A percentile compares a stretch with the other conserved stretches of the same genome.
Evolutionary conservation across 2,797 vertebrate genomes (phyloP).

Genomic region (Novumbra hubbsi): DNA sequence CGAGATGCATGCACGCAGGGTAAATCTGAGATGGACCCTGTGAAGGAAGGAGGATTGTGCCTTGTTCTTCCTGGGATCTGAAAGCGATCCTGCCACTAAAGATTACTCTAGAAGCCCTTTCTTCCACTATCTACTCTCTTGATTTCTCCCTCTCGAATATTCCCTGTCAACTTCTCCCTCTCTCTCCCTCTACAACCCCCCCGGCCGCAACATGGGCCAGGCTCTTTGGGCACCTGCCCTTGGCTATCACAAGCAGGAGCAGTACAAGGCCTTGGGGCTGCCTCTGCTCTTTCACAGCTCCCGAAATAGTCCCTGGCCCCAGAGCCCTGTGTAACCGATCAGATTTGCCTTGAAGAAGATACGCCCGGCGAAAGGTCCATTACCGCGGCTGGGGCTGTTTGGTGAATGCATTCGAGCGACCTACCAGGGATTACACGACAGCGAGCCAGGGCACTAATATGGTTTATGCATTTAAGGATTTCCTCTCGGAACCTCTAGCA

Average conservation of each 20-base stretch:
- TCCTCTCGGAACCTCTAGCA: neutral
- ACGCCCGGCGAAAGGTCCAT: constrained; percentile 3
- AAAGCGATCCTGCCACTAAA: constrained; percentile 36
- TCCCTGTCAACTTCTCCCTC: neutral
- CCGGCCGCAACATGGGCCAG: constrained; percentile 11
- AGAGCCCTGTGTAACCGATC: constrained; percentile 52
- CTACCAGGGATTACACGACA: neutral
- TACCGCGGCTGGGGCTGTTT: neutral
- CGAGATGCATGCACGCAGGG: neutral
- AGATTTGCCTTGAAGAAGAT: constrained; percentile 46
- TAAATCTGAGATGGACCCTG: neutral
- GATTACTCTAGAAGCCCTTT: constrained; percentile 43
- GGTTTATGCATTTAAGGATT: neutral
- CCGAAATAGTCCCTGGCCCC: constrained; percentile 62
- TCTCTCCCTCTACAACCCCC: neutral
- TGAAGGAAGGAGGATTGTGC: neutral
- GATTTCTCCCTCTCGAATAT: neutral
- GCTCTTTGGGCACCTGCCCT: constrained; percentile 60
- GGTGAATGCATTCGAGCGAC: neutral
- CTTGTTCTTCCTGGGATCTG: constrained; percentile 6
- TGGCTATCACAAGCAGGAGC: constrained; percentile 39
- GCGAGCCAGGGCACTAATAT: neutral
- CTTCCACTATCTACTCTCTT: neutral
- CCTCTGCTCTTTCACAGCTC: constrained; percentile 61
- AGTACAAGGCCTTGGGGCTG: constrained; percentile 55